phyloP scores from a whole-genome alignment of 2,888 invertebrate genomes.

The Drosophila fungiperda region DNA sequence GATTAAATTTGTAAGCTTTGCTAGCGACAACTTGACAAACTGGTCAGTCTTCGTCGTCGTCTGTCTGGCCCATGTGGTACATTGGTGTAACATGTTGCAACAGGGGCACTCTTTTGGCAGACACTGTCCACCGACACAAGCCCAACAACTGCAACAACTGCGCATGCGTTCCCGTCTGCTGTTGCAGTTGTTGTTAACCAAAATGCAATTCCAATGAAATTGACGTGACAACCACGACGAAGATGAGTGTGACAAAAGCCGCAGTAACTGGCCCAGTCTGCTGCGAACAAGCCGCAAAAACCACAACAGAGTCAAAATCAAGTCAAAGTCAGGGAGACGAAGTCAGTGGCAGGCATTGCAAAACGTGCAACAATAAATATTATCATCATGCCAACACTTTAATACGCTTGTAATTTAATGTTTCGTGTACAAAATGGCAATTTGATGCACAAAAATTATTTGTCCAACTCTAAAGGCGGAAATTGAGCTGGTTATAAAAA shows the following conservation, averaged over 20 bases:
- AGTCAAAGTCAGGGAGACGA: slow-evolving; percentile 10
- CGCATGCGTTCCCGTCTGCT: slow-evolving; percentile 64
- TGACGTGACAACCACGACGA: slow-evolving; percentile 75
- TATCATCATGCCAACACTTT: neutral
- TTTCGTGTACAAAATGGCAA: neutral
- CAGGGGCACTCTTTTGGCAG: slow-evolving; percentile 2
- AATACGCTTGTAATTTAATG: slow-evolving; percentile 18
- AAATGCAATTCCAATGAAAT: slow-evolving; percentile 76
- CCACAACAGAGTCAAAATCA: slow-evolving; percentile 35
- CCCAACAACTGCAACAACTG: slow-evolving; percentile 38
- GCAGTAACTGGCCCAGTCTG: slow-evolving; percentile 36
- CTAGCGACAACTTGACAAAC: slow-evolving; percentile 73
- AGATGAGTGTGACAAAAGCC: slow-evolving; percentile 79
- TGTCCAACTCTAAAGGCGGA: too few species aligned
- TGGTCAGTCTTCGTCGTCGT: slow-evolving; percentile 47
- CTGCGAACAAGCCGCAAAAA: slow-evolving; percentile 54
- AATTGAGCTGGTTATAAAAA: neutral
- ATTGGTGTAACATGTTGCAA: slow-evolving; percentile 6
- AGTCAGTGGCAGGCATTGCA: slow-evolving; percentile 15
- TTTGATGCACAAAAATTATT: too few species aligned
- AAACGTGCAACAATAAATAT: neutral
- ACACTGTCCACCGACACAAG: slow-evolving; percentile 4
- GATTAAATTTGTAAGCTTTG: slow-evolving; percentile 80
- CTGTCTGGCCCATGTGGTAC: slow-evolving; percentile 5
- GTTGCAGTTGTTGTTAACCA: slow-evolving; percentile 31